Evolutionary conservation across 2,888 invertebrate species (phyloP).

Genomic region (Euplagia quadripunctaria): DNA sequence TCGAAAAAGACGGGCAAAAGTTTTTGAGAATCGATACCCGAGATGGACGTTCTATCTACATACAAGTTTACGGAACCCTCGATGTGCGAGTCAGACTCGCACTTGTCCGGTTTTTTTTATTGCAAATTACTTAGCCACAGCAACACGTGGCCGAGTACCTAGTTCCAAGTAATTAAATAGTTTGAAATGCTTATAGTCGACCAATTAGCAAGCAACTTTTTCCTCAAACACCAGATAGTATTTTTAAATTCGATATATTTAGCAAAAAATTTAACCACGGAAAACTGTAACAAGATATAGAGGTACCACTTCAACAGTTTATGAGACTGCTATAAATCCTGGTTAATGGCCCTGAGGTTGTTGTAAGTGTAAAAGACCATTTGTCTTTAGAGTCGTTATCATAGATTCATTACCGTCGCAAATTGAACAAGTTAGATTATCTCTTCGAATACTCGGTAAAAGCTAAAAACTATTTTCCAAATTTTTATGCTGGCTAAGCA

Average conservation of each 20-base stretch:
- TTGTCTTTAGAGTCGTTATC: not conserved
- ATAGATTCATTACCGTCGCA: not conserved
- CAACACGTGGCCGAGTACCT: too few species aligned
- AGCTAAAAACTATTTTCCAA: not conserved
- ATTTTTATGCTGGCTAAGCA: not conserved
- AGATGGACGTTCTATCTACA: too few species aligned
- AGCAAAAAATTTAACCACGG: not conserved
- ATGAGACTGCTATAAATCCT: constrained; percentile 1
- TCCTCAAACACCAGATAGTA: not conserved
- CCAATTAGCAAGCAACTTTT: not conserved
- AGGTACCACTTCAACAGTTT: not conserved
- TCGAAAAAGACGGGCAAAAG: too few species aligned
- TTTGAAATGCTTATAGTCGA: not conserved
- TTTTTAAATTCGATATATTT: too few species aligned
- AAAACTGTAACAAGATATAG: not conserved
- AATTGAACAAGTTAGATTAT: not conserved
- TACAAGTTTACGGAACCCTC: too few species aligned
- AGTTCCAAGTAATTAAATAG: too few species aligned
- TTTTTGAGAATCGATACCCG: too few species aligned
- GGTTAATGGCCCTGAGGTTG: not conserved
- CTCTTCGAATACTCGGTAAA: not conserved
- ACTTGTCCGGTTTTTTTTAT: too few species aligned
- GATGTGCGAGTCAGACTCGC: too few species aligned
- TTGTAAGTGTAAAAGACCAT: not conserved
- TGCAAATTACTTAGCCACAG: too few species aligned